phyloP scores from a whole-genome alignment of 2,113 vertebrate genomes.

The Gymnorhina tibicen region DNA sequence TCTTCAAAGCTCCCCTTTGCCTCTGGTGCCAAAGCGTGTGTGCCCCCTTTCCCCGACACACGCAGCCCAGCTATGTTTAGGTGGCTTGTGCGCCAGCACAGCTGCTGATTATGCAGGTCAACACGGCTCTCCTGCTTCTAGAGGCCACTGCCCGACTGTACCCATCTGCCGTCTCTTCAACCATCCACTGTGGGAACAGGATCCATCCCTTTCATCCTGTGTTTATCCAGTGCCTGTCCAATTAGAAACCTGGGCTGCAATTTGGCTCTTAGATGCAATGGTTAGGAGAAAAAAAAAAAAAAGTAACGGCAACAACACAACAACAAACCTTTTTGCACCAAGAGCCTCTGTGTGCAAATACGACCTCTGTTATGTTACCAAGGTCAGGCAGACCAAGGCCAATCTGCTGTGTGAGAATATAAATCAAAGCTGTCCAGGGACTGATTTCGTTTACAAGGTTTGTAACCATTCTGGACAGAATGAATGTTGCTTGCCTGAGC shows the following conservation, averaged over 20 bases:
- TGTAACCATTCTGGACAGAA: slow-evolving; percentile 27
- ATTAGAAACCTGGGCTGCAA: not conserved
- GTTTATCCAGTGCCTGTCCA: not conserved
- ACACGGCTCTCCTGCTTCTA: not conserved
- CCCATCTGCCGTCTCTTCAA: not conserved
- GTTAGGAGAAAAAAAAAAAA: not conserved
- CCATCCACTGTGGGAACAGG: not conserved
- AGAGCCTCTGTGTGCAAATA: slow-evolving; percentile 9
- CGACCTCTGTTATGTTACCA: slow-evolving; percentile 26
- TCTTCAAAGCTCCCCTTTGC: slow-evolving; percentile 3
- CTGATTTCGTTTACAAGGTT: slow-evolving; percentile 44
- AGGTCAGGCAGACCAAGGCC: slow-evolving; percentile 35
- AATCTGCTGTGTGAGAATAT: slow-evolving; percentile 8
- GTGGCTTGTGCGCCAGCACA: not conserved
- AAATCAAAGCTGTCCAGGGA: slow-evolving; percentile 48
- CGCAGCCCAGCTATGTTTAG: not conserved
- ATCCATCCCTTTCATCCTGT: not conserved
- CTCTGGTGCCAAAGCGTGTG: not conserved
- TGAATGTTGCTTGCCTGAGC: not conserved
- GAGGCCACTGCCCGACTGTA: not conserved
- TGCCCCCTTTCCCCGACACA: not conserved
- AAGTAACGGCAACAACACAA: not conserved
- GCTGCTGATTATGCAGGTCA: not conserved
- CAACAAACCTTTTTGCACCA: not conserved
- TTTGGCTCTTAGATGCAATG: not conserved